phyloP scores from a whole-genome alignment of 1,140 invertebrate genomes.

The Thalassaphorura encarpata region DNA sequence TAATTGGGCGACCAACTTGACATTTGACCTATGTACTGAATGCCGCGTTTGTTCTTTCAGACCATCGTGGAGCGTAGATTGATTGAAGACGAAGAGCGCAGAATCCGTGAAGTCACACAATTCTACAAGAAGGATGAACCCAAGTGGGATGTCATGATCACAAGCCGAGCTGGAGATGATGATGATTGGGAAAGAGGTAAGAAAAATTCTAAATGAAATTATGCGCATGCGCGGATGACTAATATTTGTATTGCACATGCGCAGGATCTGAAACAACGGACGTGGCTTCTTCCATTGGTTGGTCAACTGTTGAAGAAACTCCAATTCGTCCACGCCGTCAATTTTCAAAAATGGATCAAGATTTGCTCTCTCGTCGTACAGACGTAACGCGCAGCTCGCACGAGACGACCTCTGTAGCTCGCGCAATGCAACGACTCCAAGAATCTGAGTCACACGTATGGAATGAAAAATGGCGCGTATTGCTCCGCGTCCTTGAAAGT shows the following conservation, averaged over 20 bases:
- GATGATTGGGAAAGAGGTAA: conserved; percentile 33
- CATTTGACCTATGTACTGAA: no score
- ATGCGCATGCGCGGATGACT: no score
- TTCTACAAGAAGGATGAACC: conserved; percentile 34
- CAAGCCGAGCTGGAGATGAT: conserved; percentile 18
- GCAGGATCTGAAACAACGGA: conserved; percentile 33
- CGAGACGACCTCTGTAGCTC: conserved; percentile 32
- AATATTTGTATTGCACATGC: neutral
- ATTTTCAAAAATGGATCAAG: conserved; percentile 39
- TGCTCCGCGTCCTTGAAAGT: conserved; percentile 69
- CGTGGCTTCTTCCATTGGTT: conserved; percentile 30
- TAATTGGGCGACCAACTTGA: conserved; percentile 9
- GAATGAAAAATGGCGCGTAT: conserved; percentile 59
- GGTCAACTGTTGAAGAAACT: conserved; percentile 31
- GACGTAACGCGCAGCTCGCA: conserved; percentile 41
- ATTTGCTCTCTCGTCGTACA: conserved; percentile 39
- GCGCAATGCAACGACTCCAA: conserved; percentile 32
- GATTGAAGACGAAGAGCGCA: conserved; percentile 77
- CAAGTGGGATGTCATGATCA: conserved; percentile 31
- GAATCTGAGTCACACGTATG: conserved; percentile 28
- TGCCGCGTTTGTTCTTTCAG: no score
- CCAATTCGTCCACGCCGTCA: conserved; percentile 24
- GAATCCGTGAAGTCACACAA: conserved; percentile 52
- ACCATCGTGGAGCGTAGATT: conserved; percentile 84
- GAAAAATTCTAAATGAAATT: no score